These are phyloP conservation scores for Heloderma charlesbogerti DNA, from an alignment of 2,113 vertebrate species.

Conservation along the genomic window DNA sequence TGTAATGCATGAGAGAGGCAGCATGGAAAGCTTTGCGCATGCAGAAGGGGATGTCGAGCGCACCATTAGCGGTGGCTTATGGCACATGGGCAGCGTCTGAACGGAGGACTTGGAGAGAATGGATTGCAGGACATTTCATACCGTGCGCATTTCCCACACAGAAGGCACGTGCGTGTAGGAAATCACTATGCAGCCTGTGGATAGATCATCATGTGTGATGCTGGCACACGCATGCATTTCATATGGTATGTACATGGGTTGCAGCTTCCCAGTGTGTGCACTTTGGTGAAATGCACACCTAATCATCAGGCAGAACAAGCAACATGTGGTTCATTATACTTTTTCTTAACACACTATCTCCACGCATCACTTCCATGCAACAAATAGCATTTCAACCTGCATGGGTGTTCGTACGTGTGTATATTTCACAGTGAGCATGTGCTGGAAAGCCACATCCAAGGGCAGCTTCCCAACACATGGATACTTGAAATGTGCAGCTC, in stretches of 20 bases:
- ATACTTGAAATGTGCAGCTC: background rate
- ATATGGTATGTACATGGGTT: background rate
- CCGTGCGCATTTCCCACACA: background rate
- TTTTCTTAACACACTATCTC: background rate
- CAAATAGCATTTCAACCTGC: background rate
- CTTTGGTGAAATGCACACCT: background rate
- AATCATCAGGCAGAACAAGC: background rate
- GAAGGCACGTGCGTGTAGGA: too few relatives aligned
- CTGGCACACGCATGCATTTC: background rate
- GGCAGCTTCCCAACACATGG: background rate
- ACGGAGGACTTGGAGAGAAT: background rate
- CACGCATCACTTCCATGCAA: background rate
- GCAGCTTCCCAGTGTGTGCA: too few relatives aligned
- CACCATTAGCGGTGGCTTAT: background rate
- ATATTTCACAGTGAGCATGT: background rate
- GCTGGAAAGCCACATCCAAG: background rate
- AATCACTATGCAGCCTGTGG: background rate
- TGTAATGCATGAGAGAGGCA: background rate
- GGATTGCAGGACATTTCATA: too few relatives aligned
- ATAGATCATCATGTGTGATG: background rate
- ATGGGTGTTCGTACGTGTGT: background rate
- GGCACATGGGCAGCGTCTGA: too few relatives aligned
- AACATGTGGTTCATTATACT: background rate
- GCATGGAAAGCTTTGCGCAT: background rate
- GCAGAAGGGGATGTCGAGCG: background rate